A percentile compares a stretch with the other conserved stretches of the same genome.
phyloP scores from a whole-genome alignment of 2,113 vertebrate species.

The Copsychus sechellarum region DNA sequence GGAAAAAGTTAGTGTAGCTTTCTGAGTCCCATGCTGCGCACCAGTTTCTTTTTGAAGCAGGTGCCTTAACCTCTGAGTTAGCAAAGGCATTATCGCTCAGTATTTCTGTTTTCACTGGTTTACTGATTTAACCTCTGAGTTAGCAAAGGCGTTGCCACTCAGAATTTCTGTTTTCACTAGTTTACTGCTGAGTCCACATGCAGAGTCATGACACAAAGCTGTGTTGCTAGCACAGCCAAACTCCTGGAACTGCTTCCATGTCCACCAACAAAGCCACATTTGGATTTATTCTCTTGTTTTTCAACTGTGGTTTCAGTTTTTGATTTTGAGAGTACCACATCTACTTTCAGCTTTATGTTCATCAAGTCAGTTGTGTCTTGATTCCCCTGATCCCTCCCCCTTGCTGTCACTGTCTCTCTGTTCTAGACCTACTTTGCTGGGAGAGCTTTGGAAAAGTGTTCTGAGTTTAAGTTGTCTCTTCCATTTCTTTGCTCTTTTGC shows the following conservation, averaged over 20 bases:
- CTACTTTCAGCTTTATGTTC: background rate
- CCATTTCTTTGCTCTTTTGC: background rate
- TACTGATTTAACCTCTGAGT: background rate
- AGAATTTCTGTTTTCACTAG: background rate
- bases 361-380: background rate
- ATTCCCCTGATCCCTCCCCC: background rate
- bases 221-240: background rate
- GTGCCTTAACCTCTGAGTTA: background rate
- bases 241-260: background rate
- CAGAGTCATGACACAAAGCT: background rate
- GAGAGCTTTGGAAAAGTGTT: background rate
- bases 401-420: background rate
- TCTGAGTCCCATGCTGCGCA: background rate
- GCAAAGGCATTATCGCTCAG: no score
- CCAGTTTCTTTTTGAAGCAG: background rate
- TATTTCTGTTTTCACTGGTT: no score
- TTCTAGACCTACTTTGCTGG: background rate
- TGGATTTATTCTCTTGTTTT: background rate
- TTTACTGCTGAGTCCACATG: accelerated
- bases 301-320: background rate
- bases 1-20: background rate
- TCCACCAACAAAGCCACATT: background rate
- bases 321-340: background rate
- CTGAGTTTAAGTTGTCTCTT: slow-evolving; percentile 20
- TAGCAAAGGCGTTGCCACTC: accelerated